These are phyloP conservation scores for Rhagium mordax DNA, from an alignment of 2,888 invertebrate species.

Conservation along the genomic window DNA sequence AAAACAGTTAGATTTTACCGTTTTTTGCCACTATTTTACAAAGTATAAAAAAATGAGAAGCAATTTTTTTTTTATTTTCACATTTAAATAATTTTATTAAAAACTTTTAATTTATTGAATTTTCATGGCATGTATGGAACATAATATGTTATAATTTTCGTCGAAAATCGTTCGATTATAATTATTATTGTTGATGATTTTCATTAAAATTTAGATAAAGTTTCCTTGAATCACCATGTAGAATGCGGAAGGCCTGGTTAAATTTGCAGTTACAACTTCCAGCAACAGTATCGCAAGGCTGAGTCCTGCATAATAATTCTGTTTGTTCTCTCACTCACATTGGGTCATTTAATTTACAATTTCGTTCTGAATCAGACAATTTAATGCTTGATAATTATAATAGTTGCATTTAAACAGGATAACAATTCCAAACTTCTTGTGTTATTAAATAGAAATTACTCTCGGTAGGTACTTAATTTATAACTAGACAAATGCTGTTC, in stretches of 20 bases:
- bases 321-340: neutral
- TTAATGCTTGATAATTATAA: neutral
- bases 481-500: neutral
- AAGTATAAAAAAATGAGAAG: too few relatives aligned
- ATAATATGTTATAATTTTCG: too few relatives aligned
- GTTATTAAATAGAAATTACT: slow-evolving; percentile 2
- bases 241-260: neutral
- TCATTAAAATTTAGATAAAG: too few relatives aligned
- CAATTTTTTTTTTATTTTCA: too few relatives aligned
- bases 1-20: too few relatives aligned
- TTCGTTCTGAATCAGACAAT: neutral
- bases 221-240: neutral
- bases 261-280: slow-evolving; percentile 7
- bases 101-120: too few relatives aligned
- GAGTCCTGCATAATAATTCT: neutral
- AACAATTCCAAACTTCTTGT: neutral
- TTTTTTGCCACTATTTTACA: too few relatives aligned
- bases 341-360: neutral
- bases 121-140: too few relatives aligned
- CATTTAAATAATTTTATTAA: too few relatives aligned
- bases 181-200: too few relatives aligned
- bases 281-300: slow-evolving; percentile 4
- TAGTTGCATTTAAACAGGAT: neutral
- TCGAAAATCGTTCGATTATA: too few relatives aligned
- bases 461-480: neutral